Percentiles rank a stretch among this genome's conserved stretches.
Conservation (phyloP, 2,888 invertebrate species). For the Philhelius pedissequus region DNA sequence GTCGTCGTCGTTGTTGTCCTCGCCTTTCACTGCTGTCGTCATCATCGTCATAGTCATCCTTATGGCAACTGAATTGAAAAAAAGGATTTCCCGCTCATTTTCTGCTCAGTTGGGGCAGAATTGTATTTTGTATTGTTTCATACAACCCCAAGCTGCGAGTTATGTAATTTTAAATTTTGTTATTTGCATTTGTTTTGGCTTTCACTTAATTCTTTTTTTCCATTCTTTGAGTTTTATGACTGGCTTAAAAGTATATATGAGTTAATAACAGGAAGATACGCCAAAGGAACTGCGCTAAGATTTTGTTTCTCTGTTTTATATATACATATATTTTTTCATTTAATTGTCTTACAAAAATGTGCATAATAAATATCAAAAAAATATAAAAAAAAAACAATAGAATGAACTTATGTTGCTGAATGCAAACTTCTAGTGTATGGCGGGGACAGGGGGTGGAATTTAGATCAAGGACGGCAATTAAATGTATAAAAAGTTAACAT, state of each 20-base stretch:
- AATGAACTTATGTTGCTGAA: constrained; percentile 13
- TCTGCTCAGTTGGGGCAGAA: constrained; percentile 56
- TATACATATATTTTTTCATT: not conserved
- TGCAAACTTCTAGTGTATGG: not conserved
- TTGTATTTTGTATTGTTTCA: constrained; percentile 1
- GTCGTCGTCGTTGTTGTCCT: constrained; percentile 23
- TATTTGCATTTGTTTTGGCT: constrained; percentile 43
- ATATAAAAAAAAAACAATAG: constrained; percentile 8
- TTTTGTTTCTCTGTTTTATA: constrained; percentile 2
- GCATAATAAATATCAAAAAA: constrained; percentile 1
- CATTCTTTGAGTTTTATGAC: not conserved
- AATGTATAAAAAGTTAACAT: not conserved
- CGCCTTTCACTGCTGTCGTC: constrained; percentile 7
- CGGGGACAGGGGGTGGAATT: not conserved
- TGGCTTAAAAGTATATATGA: constrained; percentile 13
- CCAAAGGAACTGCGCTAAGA: constrained; percentile 44
- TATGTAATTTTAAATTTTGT: constrained; percentile 52
- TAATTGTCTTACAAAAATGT: constrained; percentile 9
- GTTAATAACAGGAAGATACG: constrained; percentile 43
- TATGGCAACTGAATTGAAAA: constrained; percentile 46
- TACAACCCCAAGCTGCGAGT: constrained; percentile 37
- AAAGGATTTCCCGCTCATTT: constrained; percentile 64
- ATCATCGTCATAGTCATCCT: constrained; percentile 22
- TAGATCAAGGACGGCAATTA: constrained; percentile 53
- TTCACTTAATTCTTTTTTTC: not conserved